Conservation (phyloP, 2,797 vertebrate genomes). For the Tarsius wallacei region DNA sequence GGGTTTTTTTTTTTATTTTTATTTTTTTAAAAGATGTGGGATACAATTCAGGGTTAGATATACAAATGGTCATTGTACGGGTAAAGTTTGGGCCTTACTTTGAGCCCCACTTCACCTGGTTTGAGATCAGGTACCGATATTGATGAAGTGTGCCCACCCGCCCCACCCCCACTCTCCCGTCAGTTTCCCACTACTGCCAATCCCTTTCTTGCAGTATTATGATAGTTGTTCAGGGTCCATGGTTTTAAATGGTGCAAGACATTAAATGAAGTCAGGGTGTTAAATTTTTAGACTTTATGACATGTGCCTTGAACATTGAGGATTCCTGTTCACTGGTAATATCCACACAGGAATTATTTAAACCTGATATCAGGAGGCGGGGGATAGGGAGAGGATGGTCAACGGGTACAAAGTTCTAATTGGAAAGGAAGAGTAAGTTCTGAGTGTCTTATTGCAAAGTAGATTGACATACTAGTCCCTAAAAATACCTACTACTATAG, state of each 20-base stretch:
- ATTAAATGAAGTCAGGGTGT: constrained; percentile 12
- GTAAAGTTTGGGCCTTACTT: no score
- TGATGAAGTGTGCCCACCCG: no score
- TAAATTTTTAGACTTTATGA: neutral
- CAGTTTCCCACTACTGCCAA: no score
- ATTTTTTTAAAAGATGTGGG: no score
- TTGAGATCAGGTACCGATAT: no score
- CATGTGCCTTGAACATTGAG: neutral
- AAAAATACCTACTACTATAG: neutral
- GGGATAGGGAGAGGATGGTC: neutral
- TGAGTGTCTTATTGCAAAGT: neutral
- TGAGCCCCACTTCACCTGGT: no score
- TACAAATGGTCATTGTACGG: no score
- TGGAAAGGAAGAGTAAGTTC: neutral
- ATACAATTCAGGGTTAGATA: no score
- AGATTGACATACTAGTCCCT: neutral
- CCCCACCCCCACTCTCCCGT: no score
- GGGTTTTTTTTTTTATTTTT: no score
- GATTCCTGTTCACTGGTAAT: neutral
- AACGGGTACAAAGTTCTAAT: neutral
- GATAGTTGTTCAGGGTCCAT: no score
- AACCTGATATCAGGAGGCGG: neutral
- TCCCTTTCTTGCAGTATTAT: no score
- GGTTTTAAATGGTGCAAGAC: neutral
- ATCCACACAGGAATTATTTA: neutral